Conservation (phyloP, 1,140 invertebrate species). For the Solenopsis invicta region DNA sequence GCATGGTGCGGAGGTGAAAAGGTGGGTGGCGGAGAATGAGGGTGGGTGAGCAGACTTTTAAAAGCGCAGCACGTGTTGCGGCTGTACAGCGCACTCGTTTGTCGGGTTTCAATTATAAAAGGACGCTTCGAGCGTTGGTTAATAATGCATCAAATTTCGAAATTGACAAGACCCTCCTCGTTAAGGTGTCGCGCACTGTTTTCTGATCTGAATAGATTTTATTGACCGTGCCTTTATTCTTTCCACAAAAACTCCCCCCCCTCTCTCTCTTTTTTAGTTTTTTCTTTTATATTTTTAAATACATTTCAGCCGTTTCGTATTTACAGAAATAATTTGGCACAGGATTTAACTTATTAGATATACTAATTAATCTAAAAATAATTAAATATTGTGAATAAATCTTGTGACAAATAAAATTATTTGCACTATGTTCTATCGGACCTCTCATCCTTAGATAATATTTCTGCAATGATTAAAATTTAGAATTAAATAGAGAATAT, state of each 20-base stretch:
- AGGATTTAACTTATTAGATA: not conserved
- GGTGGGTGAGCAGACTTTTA: conserved; percentile 61
- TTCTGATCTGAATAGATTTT: conserved; percentile 37
- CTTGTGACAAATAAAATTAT: not conserved
- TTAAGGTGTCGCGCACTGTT: conserved; percentile 34
- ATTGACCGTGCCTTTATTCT: not conserved
- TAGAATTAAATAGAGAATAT: not conserved
- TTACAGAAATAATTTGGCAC: not conserved
- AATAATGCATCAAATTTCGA: conserved; percentile 53
- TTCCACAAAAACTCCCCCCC: not conserved
- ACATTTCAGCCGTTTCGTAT: not conserved
- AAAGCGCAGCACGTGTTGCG: conserved; percentile 65
- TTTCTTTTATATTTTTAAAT: not conserved
- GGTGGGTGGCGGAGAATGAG: not conserved
- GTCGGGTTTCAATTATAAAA: conserved; percentile 69
- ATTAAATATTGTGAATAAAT: not conserved
- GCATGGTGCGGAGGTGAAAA: not conserved
- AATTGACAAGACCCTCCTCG: conserved; percentile 41
- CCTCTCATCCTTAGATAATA: not conserved
- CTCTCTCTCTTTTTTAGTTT: not conserved
- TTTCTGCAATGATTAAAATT: not conserved
- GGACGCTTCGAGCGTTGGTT: conserved; percentile 38
- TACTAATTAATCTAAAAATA: not conserved
- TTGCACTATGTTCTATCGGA: not conserved
- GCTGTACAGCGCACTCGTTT: conserved; percentile 56